Percentiles rank a stretch among this genome's conserved stretches.
These are phyloP conservation scores for Drosophila guanche DNA, from an alignment of 1,140 invertebrate genomes.

Conservation along the genomic window DNA sequence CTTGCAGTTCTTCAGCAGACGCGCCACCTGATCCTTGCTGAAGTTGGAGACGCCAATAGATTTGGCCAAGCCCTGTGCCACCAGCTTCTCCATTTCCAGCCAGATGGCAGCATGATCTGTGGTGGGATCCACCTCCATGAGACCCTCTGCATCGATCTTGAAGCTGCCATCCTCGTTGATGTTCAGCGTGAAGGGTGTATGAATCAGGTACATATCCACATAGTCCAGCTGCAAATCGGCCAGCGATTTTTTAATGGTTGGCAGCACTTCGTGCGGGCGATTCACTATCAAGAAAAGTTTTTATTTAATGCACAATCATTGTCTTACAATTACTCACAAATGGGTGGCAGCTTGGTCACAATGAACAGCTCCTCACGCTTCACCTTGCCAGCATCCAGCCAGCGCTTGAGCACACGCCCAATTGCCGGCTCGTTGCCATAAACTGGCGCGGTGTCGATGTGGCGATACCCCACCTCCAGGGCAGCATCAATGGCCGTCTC, in stretches of 20 bases:
- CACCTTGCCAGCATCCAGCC: constrained; percentile 88
- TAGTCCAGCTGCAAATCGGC: constrained; percentile 90
- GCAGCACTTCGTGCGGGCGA: constrained; percentile 88
- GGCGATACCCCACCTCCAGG: constrained; percentile 86
- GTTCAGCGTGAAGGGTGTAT: constrained; percentile 88
- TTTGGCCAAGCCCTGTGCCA: constrained; percentile 86
- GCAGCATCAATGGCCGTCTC: constrained; percentile 88
- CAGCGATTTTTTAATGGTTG: constrained; percentile 89
- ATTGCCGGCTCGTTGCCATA: constrained; percentile 93
- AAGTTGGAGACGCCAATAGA: constrained; percentile 93
- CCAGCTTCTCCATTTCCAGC: constrained; percentile 91
- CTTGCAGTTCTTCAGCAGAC: constrained; percentile 86
- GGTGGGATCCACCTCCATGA: constrained; percentile 86
- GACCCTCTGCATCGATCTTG: constrained; percentile 85
- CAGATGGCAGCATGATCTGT: constrained; percentile 89
- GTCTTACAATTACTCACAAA: constrained; percentile 54
- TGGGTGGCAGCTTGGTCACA: constrained; percentile 89
- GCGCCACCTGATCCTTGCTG: constrained; percentile 88
- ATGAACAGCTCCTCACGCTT: constrained; percentile 92
- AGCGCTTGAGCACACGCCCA: constrained; percentile 89
- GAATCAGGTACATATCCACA: constrained; percentile 93
- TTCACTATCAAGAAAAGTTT: constrained; percentile 84
- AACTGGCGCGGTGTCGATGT: constrained; percentile 92
- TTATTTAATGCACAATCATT: constrained; percentile 1
- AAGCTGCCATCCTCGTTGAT: constrained; percentile 83